These are phyloP conservation scores for Eudyptes chrysolophus DNA, from an alignment of 2,113 vertebrate species.

Conservation along the genomic window DNA sequence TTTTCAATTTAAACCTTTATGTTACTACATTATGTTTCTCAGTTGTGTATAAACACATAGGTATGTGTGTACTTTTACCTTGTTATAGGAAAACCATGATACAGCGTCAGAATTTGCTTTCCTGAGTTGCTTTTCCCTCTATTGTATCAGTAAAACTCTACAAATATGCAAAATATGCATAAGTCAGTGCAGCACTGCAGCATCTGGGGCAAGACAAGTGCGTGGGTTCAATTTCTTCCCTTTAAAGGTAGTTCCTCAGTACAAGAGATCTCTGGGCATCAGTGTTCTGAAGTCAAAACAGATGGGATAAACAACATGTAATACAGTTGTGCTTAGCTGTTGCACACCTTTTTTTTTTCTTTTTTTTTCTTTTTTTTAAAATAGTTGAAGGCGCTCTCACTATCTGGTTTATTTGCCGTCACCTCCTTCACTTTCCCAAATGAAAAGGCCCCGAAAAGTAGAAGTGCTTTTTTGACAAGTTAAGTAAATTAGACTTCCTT, in stretches of 20 bases:
- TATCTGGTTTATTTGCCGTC: not conserved
- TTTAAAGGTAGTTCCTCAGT: not conserved
- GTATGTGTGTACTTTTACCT: not conserved
- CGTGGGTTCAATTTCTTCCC: not conserved
- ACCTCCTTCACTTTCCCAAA: not conserved
- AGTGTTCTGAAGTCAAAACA: not conserved
- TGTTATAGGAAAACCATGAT: not conserved
- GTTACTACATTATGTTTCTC: not conserved
- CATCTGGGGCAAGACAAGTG: not conserved
- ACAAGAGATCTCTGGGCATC: not conserved
- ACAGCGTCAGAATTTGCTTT: not conserved
- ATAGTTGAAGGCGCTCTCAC: not conserved
- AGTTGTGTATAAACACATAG: not conserved
- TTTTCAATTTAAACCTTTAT: not conserved
- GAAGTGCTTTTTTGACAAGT: not conserved
- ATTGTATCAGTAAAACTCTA: not conserved
- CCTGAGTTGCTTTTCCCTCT: not conserved
- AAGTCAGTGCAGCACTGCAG: not conserved
- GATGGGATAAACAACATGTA: not conserved
- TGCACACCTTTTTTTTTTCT: not conserved
- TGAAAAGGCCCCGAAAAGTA: not conserved
- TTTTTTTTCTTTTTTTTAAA: not conserved
- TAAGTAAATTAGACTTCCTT: not conserved
- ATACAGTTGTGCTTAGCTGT: not conserved
- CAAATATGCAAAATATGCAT: fast-evolving